These are phyloP conservation scores for Helicorthomorpha holstii DNA, from an alignment of 1,140 invertebrate genomes.

Conservation along the genomic window DNA sequence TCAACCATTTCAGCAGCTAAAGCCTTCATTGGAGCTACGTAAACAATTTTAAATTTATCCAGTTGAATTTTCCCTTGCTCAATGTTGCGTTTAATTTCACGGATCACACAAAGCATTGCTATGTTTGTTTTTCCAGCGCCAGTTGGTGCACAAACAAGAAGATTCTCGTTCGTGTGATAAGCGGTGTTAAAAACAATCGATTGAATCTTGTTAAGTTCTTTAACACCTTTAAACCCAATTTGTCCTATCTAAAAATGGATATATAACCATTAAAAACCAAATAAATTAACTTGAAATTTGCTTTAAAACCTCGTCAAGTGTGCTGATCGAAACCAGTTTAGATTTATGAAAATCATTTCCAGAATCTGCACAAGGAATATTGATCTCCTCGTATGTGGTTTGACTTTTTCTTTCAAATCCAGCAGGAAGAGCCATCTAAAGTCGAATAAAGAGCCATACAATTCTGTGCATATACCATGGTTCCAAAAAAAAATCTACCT, in stretches of 20 bases:
- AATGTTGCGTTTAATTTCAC: conserved; percentile 74
- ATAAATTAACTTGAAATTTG: conserved; percentile 11
- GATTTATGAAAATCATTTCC: conserved; percentile 44
- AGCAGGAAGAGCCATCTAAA: conserved; percentile 51
- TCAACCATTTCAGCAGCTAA: conserved; percentile 94
- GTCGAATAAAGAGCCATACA: conserved; percentile 7
- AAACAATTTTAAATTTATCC: conserved; percentile 95
- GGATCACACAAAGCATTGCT: conserved; percentile 78
- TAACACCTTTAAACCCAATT: conserved; percentile 69
- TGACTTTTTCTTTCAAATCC: conserved; percentile 45
- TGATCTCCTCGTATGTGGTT: conserved; percentile 67
- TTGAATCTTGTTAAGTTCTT: conserved; percentile 82
- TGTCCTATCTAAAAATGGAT: conserved; percentile 45
- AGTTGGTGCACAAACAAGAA: conserved; percentile 89
- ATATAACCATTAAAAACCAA: conserved; percentile 1
- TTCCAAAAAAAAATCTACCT: conserved; percentile 22
- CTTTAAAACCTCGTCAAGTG: conserved; percentile 52
- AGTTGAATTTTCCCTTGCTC: conserved; percentile 60
- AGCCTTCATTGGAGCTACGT: conserved; percentile 99
- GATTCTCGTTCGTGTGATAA: conserved; percentile 91
- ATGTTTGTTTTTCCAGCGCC: conserved; percentile 98
- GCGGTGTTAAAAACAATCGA: conserved; percentile 88
- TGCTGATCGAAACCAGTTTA: conserved; percentile 44
- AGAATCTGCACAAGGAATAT: conserved; percentile 56
- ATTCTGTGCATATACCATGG: neutral